Evolutionary conservation across 2,888 invertebrate species (phyloP), one percentile per base, ranked within the genome.

Genomic region (Xestia ashworthii): DNA sequence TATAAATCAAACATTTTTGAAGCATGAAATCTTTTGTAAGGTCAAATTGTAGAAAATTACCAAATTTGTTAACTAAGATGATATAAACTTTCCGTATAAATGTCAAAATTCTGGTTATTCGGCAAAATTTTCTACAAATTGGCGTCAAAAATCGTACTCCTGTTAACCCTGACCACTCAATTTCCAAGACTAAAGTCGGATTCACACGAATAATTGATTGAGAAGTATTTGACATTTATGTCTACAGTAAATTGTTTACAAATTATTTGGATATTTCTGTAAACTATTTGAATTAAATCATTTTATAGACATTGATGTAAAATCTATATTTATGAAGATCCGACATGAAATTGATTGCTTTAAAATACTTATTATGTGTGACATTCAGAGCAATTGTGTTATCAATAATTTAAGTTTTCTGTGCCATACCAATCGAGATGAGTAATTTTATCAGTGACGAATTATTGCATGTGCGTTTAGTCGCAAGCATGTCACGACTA

Each of bases 351-450:
- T 80, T 75, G 55, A 85, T 85, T 88, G 78, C 84, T 87, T 91
- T 89, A 83, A 66, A 84, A 76, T 80, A 76, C 74, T 70, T 82
- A 78, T 44, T 87, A 80, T 80, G 85, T 86, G 88, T 89, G 91
- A 91, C 89, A 89, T 89, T 84, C 82, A 88, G 87, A 89, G 87
- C 90, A 88, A 89, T 89, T 89, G 85, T 88, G 81, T 89, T 88
- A 89, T 88, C 86, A 88, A 89, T 88, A 88, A 81, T 69, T 90
- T 91, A 92, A 91, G 91, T 92, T 91, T 90, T 86, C 90, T 91
- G 94, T 94, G 94, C 94, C 94, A 94, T 94, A 94, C 89, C 85
- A 81, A 81, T 85, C 85, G 81, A 87, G 85, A 88, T 84, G 84
- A 80, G 78, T 82, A 66, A 66, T 89, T 87, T 87, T 87, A 86